Conservation (phyloP, 2,797 vertebrate species). For the Avahi laniger region DNA sequence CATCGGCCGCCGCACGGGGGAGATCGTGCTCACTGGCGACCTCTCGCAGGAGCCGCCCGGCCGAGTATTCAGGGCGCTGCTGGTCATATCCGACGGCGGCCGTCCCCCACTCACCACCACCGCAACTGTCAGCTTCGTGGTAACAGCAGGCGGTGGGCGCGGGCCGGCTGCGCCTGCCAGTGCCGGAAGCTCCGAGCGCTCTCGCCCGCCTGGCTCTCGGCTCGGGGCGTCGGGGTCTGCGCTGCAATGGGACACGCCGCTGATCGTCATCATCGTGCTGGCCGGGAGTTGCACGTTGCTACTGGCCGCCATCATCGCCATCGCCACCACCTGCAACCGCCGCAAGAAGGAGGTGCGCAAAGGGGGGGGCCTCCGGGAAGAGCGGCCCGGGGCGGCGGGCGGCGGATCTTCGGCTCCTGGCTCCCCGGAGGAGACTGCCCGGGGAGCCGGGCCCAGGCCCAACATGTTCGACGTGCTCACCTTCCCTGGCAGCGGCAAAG, state of each 20-base stretch:
- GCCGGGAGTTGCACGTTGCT: slow-evolving; percentile 96
- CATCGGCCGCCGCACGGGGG: slow-evolving; percentile 91
- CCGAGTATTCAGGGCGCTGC: slow-evolving; percentile 89
- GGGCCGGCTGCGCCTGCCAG: slow-evolving; percentile 83
- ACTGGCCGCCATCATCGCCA: slow-evolving; percentile 94
- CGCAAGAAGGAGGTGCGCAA: slow-evolving; percentile 89
- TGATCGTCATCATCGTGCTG: slow-evolving; percentile 94
- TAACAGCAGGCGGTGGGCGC: slow-evolving; percentile 89
- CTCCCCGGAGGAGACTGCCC: slow-evolving; percentile 89
- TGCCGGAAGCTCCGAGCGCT: slow-evolving; percentile 82
- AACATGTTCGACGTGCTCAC: slow-evolving; percentile 92
- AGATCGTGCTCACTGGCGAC: slow-evolving; percentile 90
- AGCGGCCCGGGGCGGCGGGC: slow-evolving; percentile 87
- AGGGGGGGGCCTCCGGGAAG: slow-evolving; percentile 85
- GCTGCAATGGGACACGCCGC: slow-evolving; percentile 92
- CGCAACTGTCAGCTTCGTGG: slow-evolving; percentile 90
- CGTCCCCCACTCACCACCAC: slow-evolving; percentile 91
- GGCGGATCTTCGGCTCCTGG: slow-evolving; percentile 77
- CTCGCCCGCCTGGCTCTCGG: slow-evolving; percentile 79
- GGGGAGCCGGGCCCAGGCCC: slow-evolving; percentile 87
- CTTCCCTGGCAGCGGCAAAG: slow-evolving; percentile 91
- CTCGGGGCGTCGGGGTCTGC: slow-evolving; percentile 84
- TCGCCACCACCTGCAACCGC: slow-evolving; percentile 94
- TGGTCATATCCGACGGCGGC: slow-evolving; percentile 91
- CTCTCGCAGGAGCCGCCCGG: slow-evolving; percentile 90